Percentiles rank a stretch among this genome's conserved stretches.
Conservation (phyloP, 2,888 invertebrate species). For the Calameuta pallipes region DNA sequence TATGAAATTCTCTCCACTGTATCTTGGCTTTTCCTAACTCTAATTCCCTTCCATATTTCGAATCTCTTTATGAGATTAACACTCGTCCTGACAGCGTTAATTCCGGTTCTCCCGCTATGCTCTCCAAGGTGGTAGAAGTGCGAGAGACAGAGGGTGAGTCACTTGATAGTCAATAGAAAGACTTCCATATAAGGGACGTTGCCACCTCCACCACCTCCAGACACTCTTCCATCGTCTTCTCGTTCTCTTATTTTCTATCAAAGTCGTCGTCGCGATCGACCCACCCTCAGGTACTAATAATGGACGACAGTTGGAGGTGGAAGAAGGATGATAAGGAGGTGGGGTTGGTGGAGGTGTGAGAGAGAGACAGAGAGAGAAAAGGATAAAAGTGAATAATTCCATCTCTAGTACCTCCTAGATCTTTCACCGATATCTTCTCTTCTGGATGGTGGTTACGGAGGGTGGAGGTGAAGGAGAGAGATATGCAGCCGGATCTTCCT, state of each 20-base stretch:
- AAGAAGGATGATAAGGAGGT: conserved; percentile 20
- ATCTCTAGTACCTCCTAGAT: conserved; percentile 4
- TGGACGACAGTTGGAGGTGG: conserved; percentile 3
- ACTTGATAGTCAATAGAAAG: conserved; percentile 62
- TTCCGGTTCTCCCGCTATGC: conserved; percentile 24
- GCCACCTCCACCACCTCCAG: background rate
- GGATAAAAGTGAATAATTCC: background rate
- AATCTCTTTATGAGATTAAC: conserved; percentile 33
- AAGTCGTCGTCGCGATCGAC: background rate
- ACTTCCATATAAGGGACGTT: conserved; percentile 54
- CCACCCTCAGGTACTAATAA: background rate
- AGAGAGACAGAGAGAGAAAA: conserved; percentile 2
- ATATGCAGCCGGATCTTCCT: background rate
- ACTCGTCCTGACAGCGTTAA: conserved; percentile 34
- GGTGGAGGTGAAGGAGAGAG: background rate
- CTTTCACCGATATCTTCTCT: conserved; percentile 4
- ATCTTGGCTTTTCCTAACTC: background rate
- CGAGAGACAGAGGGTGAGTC: conserved; percentile 41
- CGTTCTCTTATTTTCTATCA: conserved; percentile 12
- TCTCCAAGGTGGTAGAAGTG: conserved; percentile 31
- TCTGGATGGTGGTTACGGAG: background rate
- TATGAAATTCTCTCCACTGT: background rate
- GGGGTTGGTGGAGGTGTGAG: conserved; percentile 14
- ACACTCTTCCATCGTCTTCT: conserved; percentile 5
- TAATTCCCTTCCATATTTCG: conserved; percentile 19